phyloP scores from a whole-genome alignment of 2,113 vertebrate species.

The Nerophis lumbriciformis region DNA sequence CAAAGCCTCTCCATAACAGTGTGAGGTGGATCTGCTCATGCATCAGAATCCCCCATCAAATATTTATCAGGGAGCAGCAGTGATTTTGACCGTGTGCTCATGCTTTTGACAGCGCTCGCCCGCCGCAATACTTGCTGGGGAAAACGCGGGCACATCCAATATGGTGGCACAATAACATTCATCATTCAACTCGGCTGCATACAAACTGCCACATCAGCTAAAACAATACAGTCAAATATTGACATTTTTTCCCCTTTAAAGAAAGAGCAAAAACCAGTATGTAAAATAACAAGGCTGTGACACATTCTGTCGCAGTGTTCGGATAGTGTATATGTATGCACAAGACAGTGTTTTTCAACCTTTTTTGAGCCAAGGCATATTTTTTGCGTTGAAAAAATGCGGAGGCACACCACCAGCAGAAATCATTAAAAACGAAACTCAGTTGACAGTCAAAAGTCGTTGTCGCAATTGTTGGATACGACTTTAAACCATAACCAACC shows the following conservation, averaged over 20 bases:
- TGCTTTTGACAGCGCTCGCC: slow-evolving; percentile 65
- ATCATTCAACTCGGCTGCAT: slow-evolving; percentile 34
- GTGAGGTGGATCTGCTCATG: slow-evolving; percentile 60
- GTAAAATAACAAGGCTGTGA: neutral
- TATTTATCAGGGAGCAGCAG: slow-evolving; percentile 68
- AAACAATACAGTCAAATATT: neutral
- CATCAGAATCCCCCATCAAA: slow-evolving; percentile 71
- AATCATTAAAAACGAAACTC: no score
- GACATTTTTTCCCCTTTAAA: slow-evolving; percentile 5
- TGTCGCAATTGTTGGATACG: no score
- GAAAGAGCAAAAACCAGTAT: neutral
- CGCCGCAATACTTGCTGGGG: slow-evolving; percentile 59
- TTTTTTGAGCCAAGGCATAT: no score
- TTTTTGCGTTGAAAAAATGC: no score
- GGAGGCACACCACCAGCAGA: no score
- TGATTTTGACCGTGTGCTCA: slow-evolving; percentile 66
- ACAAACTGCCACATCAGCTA: slow-evolving; percentile 8
- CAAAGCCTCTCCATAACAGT: slow-evolving; percentile 64
- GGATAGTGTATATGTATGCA: no score
- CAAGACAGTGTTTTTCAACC: no score
- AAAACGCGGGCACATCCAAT: slow-evolving; percentile 59
- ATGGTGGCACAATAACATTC: slow-evolving; percentile 33
- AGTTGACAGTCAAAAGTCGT: no score
- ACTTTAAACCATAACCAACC: no score
- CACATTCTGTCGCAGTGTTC: no score